Evolutionary conservation across 2,888 invertebrate species (phyloP).

Genomic region (Lasioglossum villosulum): DNA sequence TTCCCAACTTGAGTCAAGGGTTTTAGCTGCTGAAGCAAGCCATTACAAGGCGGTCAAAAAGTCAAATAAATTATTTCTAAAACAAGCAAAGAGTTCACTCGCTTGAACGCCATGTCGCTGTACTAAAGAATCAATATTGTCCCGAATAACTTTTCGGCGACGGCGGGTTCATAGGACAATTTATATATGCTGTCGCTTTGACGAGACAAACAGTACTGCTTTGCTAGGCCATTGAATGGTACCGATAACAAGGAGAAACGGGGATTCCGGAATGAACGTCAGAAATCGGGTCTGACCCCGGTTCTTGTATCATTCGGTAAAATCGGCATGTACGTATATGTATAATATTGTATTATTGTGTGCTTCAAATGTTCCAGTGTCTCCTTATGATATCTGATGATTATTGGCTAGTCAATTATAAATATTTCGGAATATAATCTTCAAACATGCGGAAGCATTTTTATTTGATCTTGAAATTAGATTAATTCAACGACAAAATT

Average conservation of each 20-base stretch:
- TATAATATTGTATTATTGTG: too few species aligned
- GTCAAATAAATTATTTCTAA: slow-evolving; percentile 64
- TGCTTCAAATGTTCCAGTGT: not conserved
- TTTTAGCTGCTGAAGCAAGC: slow-evolving; percentile 81
- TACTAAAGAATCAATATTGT: slow-evolving; percentile 3
- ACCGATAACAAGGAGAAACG: slow-evolving; percentile 41
- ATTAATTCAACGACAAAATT: not conserved
- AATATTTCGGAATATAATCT: not conserved
- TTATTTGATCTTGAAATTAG: not conserved
- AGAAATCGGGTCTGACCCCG: not conserved
- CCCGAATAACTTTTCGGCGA: slow-evolving; percentile 20
- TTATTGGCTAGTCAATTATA: not conserved
- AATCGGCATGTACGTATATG: too few species aligned
- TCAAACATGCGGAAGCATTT: not conserved
- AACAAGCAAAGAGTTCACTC: slow-evolving; percentile 50
- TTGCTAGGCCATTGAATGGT: slow-evolving; percentile 62
- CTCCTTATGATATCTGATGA: not conserved
- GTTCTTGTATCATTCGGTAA: not conserved
- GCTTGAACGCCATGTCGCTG: slow-evolving; percentile 47
- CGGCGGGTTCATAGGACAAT: slow-evolving; percentile 50
- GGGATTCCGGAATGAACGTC: not conserved
- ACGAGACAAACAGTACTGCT: slow-evolving; percentile 73
- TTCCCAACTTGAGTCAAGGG: slow-evolving; percentile 84
- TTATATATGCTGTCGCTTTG: slow-evolving; percentile 75
- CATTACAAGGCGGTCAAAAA: slow-evolving; percentile 67